Evolutionary conservation across 2,888 invertebrate species (phyloP).

Genomic region (Drosophila hawaiiensis): DNA sequence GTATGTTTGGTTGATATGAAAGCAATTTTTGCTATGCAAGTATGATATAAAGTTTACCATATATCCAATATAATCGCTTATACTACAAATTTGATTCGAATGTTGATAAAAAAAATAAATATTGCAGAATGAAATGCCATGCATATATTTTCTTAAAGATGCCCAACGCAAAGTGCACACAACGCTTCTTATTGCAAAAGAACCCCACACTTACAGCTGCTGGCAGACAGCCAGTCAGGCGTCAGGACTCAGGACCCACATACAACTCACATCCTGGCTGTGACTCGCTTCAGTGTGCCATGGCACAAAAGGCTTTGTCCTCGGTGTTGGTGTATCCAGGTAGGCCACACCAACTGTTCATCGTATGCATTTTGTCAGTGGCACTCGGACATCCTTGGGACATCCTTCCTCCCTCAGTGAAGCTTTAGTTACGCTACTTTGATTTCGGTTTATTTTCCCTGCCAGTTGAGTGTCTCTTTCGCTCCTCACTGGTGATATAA

Average conservation of each 20-base stretch:
- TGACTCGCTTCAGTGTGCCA: slow-evolving; percentile 50
- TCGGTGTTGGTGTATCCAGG: slow-evolving; percentile 46
- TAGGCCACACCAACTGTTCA: slow-evolving; percentile 39
- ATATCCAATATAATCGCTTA: not conserved
- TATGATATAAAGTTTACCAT: too few relatives aligned
- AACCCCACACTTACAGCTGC: slow-evolving; percentile 24
- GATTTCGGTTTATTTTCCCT: slow-evolving; percentile 61
- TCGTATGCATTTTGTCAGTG: slow-evolving; percentile 44
- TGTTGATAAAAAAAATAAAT: not conserved
- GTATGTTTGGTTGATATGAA: not conserved
- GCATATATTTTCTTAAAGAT: slow-evolving; percentile 15
- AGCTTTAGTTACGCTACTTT: slow-evolving; percentile 79
- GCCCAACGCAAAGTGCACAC: not conserved
- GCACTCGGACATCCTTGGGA: slow-evolving; percentile 49
- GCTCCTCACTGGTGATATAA: slow-evolving; percentile 27
- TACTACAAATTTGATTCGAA: not conserved
- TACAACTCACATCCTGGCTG: slow-evolving; percentile 46
- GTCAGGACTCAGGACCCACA: slow-evolving; percentile 36
- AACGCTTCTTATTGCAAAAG: not conserved
- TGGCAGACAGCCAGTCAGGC: slow-evolving; percentile 17
- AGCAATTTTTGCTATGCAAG: not conserved
- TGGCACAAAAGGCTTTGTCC: slow-evolving; percentile 64
- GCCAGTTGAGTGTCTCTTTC: slow-evolving; percentile 21
- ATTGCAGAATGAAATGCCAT: not conserved
- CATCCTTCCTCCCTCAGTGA: slow-evolving; percentile 32